A percentile compares a stretch with the other conserved stretches of the same genome.
These are phyloP conservation scores for Ornithoptera alexandrae DNA, from an alignment of 2,888 invertebrate species.

Conservation along the genomic window DNA sequence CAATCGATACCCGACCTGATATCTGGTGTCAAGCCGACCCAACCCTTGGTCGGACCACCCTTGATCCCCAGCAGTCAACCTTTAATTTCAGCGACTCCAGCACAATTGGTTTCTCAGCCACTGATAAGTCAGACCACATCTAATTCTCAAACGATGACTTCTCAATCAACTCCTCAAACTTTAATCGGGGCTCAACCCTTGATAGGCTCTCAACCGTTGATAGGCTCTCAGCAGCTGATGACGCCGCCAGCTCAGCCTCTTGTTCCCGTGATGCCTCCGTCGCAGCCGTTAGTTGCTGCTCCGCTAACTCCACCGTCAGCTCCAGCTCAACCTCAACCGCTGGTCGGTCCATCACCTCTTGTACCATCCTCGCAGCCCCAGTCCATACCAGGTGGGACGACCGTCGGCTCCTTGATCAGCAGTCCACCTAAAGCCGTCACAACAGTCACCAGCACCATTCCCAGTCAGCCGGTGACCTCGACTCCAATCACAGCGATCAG, in stretches of 20 bases:
- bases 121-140: slow-evolving; percentile 33
- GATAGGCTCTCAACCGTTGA: slow-evolving; percentile 19
- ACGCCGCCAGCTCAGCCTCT: slow-evolving; percentile 38
- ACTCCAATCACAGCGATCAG: slow-evolving; percentile 65
- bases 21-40: slow-evolving; percentile 57
- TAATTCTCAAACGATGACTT: slow-evolving; percentile 32
- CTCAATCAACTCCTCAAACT: slow-evolving; percentile 32
- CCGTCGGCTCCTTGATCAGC: slow-evolving; percentile 50
- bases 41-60: slow-evolving; percentile 37
- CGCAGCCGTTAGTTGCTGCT: slow-evolving; percentile 22
- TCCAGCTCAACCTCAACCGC: slow-evolving; percentile 33
- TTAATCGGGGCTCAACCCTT: slow-evolving; percentile 33
- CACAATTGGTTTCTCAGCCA: slow-evolving; percentile 37
- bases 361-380: slow-evolving; percentile 43
- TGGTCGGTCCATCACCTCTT: slow-evolving; percentile 35
- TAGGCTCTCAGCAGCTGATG: slow-evolving; percentile 10
- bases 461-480: slow-evolving; percentile 63
- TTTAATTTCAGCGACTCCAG: slow-evolving; percentile 40
- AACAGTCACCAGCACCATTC: slow-evolving; percentile 42
- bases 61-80: slow-evolving; percentile 44
- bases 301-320: slow-evolving; percentile 37
- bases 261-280: slow-evolving; percentile 39
- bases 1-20: slow-evolving; percentile 61
- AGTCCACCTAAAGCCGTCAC: slow-evolving; percentile 57
- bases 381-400: slow-evolving; percentile 42